Evolutionary conservation across 2,797 vertebrate species (phyloP).

Genomic region (Darevskia nairensis): DNA sequence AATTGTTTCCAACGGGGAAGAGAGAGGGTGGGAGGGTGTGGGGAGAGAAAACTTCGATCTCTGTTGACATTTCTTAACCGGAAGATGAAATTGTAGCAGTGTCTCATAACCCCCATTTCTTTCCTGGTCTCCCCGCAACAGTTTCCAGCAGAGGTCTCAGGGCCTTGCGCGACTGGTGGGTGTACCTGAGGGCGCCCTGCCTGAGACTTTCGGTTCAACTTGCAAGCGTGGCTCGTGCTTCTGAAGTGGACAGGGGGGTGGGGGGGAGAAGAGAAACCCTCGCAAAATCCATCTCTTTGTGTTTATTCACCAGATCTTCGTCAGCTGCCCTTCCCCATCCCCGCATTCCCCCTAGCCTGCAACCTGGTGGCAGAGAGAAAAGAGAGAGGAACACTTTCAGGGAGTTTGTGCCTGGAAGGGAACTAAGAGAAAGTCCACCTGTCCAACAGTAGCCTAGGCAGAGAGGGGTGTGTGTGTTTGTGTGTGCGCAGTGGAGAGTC

Average conservation of each 20-base stretch:
- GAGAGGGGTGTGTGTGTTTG: neutral
- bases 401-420: slow-evolving; percentile 56
- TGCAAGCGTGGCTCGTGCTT: slow-evolving; percentile 47
- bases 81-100: neutral
- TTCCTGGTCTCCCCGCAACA: neutral
- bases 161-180: slow-evolving; percentile 53
- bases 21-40: too few species aligned
- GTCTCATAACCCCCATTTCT: neutral
- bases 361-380: slow-evolving; percentile 18
- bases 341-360: too few species aligned
- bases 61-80: slow-evolving; percentile 31
- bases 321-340: slow-evolving; percentile 6
- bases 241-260: neutral
- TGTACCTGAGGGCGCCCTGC: slow-evolving; percentile 57
- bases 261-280: neutral
- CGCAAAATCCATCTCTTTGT: neutral
- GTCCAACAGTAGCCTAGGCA: neutral
- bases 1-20: slow-evolving; percentile 26
- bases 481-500: neutral
- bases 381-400: slow-evolving; percentile 19
- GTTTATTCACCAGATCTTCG: neutral
- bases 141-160: slow-evolving; percentile 31
- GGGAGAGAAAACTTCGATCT: slow-evolving; percentile 73
- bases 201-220: slow-evolving; percentile 76
- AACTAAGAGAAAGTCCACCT: slow-evolving; percentile 29